Evolutionary conservation across 2,888 invertebrate species (phyloP).

Genomic region (Diabrotica balteata): DNA sequence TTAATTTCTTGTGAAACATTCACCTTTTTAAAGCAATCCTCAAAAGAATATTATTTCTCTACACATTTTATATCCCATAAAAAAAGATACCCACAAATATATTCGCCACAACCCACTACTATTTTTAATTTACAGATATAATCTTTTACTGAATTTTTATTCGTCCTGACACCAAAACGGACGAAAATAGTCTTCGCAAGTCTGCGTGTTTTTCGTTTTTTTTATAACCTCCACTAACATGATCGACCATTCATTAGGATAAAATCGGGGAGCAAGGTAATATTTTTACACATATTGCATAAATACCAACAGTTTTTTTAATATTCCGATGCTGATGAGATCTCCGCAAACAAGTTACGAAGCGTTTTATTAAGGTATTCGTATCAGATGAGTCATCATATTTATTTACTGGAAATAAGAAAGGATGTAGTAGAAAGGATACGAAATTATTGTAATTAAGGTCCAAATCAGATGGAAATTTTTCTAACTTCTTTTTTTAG

Average conservation of each 20-base stretch:
- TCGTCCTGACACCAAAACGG: neutral
- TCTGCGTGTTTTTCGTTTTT: neutral
- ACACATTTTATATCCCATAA: neutral
- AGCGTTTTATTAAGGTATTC: no score
- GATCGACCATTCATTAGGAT: constrained; percentile 36
- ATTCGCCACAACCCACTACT: neutral
- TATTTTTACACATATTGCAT: constrained; percentile 37
- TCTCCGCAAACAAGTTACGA: constrained; percentile 26
- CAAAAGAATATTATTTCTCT: no score
- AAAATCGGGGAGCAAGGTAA: constrained; percentile 38
- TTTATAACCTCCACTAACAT: neutral
- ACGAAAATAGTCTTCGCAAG: neutral
- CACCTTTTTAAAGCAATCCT: no score
- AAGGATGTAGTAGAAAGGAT: no score
- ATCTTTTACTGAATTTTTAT: constrained; percentile 6
- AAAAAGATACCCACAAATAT: neutral
- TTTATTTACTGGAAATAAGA: no score
- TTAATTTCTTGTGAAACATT: no score
- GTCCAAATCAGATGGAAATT: no score
- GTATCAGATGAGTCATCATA: no score
- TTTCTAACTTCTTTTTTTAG: no score
- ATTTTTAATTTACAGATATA: constrained; percentile 1
- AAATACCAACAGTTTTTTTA: constrained; percentile 29
- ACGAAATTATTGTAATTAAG: no score
- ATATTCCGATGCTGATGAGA: constrained; percentile 21